Evolutionary conservation across 2,888 invertebrate genomes (phyloP).

Genomic region (Cantharis lateralis): DNA sequence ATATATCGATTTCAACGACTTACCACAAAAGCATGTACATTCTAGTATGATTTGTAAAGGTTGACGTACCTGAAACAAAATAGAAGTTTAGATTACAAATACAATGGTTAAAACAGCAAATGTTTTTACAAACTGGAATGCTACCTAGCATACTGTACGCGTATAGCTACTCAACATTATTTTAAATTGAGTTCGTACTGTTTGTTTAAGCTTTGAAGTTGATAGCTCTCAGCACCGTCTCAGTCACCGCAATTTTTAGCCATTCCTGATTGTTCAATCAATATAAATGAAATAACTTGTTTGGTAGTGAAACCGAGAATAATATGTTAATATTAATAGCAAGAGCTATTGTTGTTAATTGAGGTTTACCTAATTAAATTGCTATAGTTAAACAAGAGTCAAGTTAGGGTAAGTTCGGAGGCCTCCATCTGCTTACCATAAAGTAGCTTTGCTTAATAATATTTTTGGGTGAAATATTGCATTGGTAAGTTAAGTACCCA

Average conservation of each 20-base stretch:
- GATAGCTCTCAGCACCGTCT: neutral
- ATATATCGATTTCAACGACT: neutral
- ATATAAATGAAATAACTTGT: neutral
- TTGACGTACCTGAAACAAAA: neutral
- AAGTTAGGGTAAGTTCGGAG: neutral
- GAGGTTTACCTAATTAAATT: neutral
- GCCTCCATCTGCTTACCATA: neutral
- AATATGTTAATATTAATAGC: neutral
- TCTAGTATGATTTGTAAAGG: neutral
- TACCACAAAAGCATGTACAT: neutral
- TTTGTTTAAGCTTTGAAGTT: neutral
- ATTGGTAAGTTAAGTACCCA: neutral
- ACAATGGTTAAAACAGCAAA: no score
- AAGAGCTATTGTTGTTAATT: neutral
- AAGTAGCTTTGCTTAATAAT: neutral
- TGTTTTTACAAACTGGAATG: no score
- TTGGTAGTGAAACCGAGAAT: neutral
- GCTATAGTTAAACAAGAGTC: neutral
- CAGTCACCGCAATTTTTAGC: neutral
- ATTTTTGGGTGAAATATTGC: neutral
- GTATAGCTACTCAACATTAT: no score
- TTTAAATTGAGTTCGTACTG: neutral
- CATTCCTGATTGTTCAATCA: neutral
- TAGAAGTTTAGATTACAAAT: neutral
- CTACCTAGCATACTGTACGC: no score